A percentile compares a stretch with the other conserved stretches of the same genome.
Conservation (phyloP, 2,888 invertebrate species). For the Phaedon cochleariae region DNA sequence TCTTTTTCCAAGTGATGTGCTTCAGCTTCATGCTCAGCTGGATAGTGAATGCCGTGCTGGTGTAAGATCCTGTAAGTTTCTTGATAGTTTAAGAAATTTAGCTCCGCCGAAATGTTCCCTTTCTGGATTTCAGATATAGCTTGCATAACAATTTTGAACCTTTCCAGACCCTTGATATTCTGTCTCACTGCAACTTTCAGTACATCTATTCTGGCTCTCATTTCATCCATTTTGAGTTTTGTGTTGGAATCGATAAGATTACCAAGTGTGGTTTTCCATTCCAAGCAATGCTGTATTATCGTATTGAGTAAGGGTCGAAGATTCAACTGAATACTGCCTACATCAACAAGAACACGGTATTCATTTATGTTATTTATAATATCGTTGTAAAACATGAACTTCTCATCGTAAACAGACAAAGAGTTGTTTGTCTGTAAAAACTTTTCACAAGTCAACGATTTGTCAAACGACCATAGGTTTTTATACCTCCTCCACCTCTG, state of each 20-base stretch:
- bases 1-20: conserved; percentile 71
- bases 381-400: conserved; percentile 83
- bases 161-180: conserved; percentile 79
- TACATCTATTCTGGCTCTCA: conserved; percentile 73
- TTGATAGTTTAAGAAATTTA: conserved; percentile 76
- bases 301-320: conserved; percentile 74
- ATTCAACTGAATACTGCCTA: conserved; percentile 79
- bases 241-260: conserved; percentile 73
- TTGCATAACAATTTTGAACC: conserved; percentile 86
- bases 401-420: conserved; percentile 79
- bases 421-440: conserved; percentile 74
- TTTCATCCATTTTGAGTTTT: conserved; percentile 71
- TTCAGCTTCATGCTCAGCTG: conserved; percentile 66
- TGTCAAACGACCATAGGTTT: conserved; percentile 81
- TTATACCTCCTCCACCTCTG: conserved; percentile 77
- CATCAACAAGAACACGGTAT: conserved; percentile 69
- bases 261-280: conserved; percentile 83
- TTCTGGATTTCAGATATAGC: conserved; percentile 80
- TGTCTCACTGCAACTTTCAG: conserved; percentile 73
- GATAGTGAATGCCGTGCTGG: conserved; percentile 72
- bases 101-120: conserved; percentile 80
- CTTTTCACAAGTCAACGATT: conserved; percentile 76
- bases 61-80: conserved; percentile 80
- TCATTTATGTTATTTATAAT: conserved; percentile 66
- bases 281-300: conserved; percentile 76